Conservation (phyloP, 2,888 invertebrate species). For the Timema cristinae region DNA sequence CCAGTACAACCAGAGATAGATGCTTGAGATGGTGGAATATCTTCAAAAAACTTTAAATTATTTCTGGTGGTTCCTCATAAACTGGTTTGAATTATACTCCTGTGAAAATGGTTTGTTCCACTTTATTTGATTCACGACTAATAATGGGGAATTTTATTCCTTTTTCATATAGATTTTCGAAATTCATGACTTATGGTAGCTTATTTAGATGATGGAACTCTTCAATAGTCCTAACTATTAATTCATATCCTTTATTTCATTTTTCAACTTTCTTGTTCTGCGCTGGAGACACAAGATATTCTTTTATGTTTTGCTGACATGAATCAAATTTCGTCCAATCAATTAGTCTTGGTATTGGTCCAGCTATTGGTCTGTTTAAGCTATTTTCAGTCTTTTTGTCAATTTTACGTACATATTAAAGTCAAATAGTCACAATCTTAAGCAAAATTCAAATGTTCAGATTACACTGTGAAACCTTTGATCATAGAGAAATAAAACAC, state of each 20-base stretch:
- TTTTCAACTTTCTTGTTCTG: neutral
- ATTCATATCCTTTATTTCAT: neutral
- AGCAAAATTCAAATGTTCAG: neutral
- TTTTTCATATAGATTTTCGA: neutral
- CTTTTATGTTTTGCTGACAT: conserved; percentile 4
- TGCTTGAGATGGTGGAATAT: neutral
- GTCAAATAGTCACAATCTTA: neutral
- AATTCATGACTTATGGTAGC: neutral
- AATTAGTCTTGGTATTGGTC: neutral
- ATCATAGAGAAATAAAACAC: neutral
- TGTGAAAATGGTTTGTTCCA: neutral
- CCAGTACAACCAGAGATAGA: neutral
- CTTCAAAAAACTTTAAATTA: neutral
- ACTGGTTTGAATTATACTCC: neutral
- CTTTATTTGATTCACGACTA: neutral
- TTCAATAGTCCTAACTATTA: neutral
- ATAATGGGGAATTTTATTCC: neutral
- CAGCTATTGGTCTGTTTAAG: neutral
- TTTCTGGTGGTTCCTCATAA: neutral
- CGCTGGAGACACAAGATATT: neutral
- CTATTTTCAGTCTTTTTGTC: neutral
- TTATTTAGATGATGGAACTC: neutral
- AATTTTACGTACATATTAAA: neutral
- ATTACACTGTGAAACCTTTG: neutral
- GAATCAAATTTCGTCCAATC: conserved; percentile 9